These are phyloP conservation scores for Dasypus novemcinctus DNA, from an alignment of 2,113 vertebrate genomes.

Conservation along the genomic window DNA sequence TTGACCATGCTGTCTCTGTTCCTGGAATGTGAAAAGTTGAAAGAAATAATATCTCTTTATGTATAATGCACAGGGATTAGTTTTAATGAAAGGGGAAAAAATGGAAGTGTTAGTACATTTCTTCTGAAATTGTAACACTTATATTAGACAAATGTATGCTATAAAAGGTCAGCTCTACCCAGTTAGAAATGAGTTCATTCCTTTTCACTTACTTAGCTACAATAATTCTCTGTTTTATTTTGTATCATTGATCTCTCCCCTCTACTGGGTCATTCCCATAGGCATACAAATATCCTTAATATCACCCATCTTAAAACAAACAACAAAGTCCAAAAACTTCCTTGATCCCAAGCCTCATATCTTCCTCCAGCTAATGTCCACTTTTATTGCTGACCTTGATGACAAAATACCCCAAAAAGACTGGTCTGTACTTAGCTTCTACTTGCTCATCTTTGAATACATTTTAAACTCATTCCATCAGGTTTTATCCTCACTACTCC, in stretches of 20 bases:
- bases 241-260: not conserved
- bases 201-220: not conserved
- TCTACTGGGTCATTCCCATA: not conserved
- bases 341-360: not conserved
- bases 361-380: not conserved
- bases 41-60: not conserved
- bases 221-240: not conserved
- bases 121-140: not conserved
- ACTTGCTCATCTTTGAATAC: not conserved
- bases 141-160: not conserved
- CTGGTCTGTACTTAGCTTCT: not conserved
- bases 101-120: not conserved
- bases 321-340: not conserved
- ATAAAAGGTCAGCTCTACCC: not conserved
- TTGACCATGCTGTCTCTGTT: not conserved
- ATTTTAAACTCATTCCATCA: not conserved
- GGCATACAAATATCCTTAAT: not conserved
- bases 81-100: not conserved
- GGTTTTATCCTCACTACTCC: not conserved
- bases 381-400: no score
- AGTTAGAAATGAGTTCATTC: not conserved
- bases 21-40: not conserved
- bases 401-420: not conserved
- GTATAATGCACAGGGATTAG: not conserved
- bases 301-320: not conserved